Percentiles rank a stretch among this genome's conserved stretches.
These are phyloP conservation scores for Drosophila glabriapex DNA, from an alignment of 2,888 invertebrate species.

Conservation along the genomic window DNA sequence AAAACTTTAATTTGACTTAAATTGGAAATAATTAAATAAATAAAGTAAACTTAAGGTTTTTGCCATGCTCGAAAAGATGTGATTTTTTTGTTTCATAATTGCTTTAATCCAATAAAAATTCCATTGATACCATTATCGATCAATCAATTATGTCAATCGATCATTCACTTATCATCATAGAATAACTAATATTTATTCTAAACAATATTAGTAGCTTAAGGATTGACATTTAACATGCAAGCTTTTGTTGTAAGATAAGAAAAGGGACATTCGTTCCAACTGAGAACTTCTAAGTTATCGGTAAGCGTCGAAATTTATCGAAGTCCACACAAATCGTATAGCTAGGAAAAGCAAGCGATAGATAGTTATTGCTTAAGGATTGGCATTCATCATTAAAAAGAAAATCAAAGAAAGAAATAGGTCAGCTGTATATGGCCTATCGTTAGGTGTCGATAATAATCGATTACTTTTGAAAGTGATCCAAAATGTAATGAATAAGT, in stretches of 20 bases:
- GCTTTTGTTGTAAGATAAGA: background rate
- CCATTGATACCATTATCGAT: background rate
- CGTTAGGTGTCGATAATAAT: background rate
- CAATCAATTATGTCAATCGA: background rate
- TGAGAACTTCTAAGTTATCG: background rate
- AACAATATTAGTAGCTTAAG: background rate
- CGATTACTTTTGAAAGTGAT: background rate
- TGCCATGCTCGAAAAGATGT: background rate
- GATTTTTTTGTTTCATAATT: background rate
- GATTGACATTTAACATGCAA: background rate
- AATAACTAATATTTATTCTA: background rate
- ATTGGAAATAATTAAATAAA: background rate
- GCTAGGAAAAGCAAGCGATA: no score
- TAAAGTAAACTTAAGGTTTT: background rate
- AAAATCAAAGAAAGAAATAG: background rate
- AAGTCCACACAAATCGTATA: background rate
- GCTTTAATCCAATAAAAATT: background rate
- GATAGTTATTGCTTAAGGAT: background rate
- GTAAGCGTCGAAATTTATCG: background rate
- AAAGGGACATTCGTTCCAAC: background rate
- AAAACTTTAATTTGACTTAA: background rate
- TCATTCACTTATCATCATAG: background rate
- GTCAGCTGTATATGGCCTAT: background rate
- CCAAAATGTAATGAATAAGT: background rate
- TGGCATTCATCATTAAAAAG: background rate